Evolutionary conservation across 2,888 invertebrate species (phyloP), one percentile per base, ranked within the genome.

Genomic region (Acrobasis repandana): DNA sequence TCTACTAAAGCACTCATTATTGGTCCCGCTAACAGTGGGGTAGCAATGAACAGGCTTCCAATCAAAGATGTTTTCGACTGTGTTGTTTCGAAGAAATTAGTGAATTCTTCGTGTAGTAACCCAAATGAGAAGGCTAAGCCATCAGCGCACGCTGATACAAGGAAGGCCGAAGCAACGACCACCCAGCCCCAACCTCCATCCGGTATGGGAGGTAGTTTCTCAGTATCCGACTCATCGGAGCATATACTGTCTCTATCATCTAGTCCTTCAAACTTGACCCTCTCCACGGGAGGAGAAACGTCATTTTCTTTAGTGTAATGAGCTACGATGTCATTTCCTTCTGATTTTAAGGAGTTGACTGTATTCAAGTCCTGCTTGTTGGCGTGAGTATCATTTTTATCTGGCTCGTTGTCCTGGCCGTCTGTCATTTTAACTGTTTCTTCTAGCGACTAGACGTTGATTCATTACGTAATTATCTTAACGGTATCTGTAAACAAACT

Each of bases 61-160:
- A 98, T 96, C 93, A 97, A 95, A 0, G 98, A 96, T 0, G 98
- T 98, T 69, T 95, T 95, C 4, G 96, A 95, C 70, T 97, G 96
- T 10, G 95, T 95, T 34, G 96, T 95, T 15, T 94, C 93, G 77
- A 98, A 98, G 74, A 96, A 95, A 9, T 93, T 85, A 16, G 96
- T 92, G 72, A 98, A 95, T 77, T 97, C 95, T 14, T 96, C 95
- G 77, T 96, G 97, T 11, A 98, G 90, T 9, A 98, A 92, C 0
- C 98, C 98, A 77, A 98, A 98, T 0, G 97, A 97, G 82, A 98
- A 97, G 9, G 97, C 97, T 50, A 98, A 93, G 0, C 98, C 98
- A 81, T 98, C 98, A 46, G 97, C 97, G 61, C 98, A 96, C 69
- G 97, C 94, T 47, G 97, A 96, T n/a, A 97, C 95, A 28, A 97